Base-by-base conservation (phyloP, 35 echinoderm and acorn worm species). In the Stichopus chloronotus region DNA sequence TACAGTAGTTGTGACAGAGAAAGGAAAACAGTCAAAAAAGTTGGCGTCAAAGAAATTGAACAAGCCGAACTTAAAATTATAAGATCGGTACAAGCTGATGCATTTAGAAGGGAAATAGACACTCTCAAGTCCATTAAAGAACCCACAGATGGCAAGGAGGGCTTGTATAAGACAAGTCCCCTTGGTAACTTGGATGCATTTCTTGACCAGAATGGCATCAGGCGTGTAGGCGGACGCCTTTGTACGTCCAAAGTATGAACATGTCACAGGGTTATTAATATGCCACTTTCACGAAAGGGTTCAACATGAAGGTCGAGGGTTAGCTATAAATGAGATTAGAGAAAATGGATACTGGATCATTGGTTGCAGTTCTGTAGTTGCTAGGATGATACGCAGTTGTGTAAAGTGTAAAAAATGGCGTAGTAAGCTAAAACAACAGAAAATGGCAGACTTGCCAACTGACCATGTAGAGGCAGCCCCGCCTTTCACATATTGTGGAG, bases 151-250 rank as follows among this genome's bases (percentile, higher is more conserved):
- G 7, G 93, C 93, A 61, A 91, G 56, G 65, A 30, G 22, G 58
- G 14, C 59, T 10, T 63, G 59, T 63, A 10, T 58, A 52, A 90
- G 25, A 12, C 17, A 43, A 72, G 19, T 14, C n/a, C 25, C 20
- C 54, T 74, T 72, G 25, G 59, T 56, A 74, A 76, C 20, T 14
- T 96, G 6, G 90, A 96, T 86, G 90, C 95, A 63, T 94, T 96
- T 79, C 22, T 97, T 16, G 93, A 97, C 60, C 53, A 88, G 10
- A 19, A 94, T 72, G 93, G 93, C 25, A 88, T 94, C 4, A 19
- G 94, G 77, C 23, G 95, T 56, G 91, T 97, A 52, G 95, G 95
- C 86, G 95, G 95, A 53, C 90, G 95, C 16, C 71, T 97, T 19
- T 59, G 76, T 25, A 96, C 17, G 89, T 16, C 63, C 88, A 84